phyloP scores from a whole-genome alignment of 2,888 invertebrate species.

The Escarpia spicata region DNA sequence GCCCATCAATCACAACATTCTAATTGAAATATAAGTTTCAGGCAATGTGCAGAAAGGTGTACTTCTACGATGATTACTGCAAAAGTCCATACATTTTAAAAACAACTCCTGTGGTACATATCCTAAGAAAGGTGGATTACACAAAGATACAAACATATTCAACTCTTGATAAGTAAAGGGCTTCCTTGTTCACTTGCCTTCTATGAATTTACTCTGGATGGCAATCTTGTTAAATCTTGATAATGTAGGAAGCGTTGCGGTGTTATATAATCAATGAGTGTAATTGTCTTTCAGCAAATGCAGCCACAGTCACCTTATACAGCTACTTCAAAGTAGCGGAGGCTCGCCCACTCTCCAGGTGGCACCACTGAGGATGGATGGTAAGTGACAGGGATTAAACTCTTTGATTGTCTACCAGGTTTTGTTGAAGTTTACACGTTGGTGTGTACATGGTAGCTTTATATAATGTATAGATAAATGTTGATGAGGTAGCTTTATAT shows the following conservation, averaged over 20 bases:
- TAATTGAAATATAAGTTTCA: background rate
- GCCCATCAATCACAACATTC: background rate
- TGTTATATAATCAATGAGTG: background rate
- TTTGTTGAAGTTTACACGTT: background rate
- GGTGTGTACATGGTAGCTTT: background rate
- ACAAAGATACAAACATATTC: background rate
- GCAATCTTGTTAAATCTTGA: background rate
- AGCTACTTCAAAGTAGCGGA: constrained; percentile 59
- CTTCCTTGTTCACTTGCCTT: too few relatives aligned
- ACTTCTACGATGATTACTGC: background rate
- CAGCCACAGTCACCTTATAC: constrained; percentile 56
- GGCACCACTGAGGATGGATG: constrained; percentile 32
- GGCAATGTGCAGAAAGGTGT: background rate
- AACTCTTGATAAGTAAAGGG: too few relatives aligned
- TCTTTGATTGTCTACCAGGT: background rate
- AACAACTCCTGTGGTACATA: constrained; percentile 13
- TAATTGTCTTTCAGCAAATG: constrained; percentile 49
- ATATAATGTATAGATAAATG: background rate
- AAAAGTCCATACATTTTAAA: background rate
- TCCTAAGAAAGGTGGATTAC: background rate
- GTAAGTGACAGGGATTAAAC: background rate
- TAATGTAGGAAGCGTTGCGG: background rate
- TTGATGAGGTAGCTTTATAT: too few relatives aligned
- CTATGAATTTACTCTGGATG: background rate
- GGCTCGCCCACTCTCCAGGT: constrained; percentile 44